Evolutionary conservation across 2,888 invertebrate species (phyloP), one percentile per base, ranked within the genome.

Genomic region (Gonocerus acuteangulatus): DNA sequence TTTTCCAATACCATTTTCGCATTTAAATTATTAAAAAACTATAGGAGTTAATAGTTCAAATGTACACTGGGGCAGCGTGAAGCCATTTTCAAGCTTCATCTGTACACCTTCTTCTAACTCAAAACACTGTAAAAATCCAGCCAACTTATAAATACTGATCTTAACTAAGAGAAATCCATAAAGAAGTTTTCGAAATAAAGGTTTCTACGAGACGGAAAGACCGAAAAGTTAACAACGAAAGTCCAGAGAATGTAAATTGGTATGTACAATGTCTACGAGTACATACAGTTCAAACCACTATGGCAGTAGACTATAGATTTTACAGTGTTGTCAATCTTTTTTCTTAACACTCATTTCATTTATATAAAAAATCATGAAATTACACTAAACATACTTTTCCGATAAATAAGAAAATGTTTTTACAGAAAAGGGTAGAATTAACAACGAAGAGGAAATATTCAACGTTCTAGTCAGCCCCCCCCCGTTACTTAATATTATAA

Each of bases 1-100:
- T 67, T 68, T 60, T 65, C 69, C 60, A 69, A 65, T 61, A 69
- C 68, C 69, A 69, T 69, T 69, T 65, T 66, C 62, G 52, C 61
- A 58, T 61, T 58, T 47, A 21, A 44, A 21, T 9, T 32, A 32
- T 48, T 52, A 60, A 42, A 60, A 49, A 42, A 49, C 48, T 32
- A 45, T 45, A 32, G 27, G 49, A 60, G 39, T 62, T 54, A 64
- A 56, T 45, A 32, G 62, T 64, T 60, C 62, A 42, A 62, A 59
- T 54, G 61, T 45, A 64, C 27, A 54, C 48, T 42, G 52, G 48
- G 56, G 48, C 64, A 61, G 63, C 51, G 48, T 61, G 65, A 65
- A 65, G 65, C 65, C 65, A 65, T 65, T 65, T 65, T 65, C 64
- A 65, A 65, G 65, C 63, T 64, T 64, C 65, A 62, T 64, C 62